Base-by-base conservation (phyloP, 2,113 vertebrate species). In the Myotis brandtii region DNA sequence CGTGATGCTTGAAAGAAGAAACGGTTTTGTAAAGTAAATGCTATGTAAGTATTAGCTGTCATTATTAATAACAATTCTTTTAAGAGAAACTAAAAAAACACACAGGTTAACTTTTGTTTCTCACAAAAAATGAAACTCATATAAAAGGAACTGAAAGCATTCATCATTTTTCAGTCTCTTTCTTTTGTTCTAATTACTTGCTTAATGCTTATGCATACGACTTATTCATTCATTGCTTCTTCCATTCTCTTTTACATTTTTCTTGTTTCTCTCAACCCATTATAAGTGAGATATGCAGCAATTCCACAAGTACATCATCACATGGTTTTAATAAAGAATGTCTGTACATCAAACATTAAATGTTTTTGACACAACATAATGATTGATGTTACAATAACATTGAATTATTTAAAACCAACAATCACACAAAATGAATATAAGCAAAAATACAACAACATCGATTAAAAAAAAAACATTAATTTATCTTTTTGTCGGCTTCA, bases 401-500 rank as follows among this genome's bases (percentile, higher is more conserved):
- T 16, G 2, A 88, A 90, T 50, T 34, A 0, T 89, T 86, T 86
- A 48, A 91, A 75, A 85, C 13, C 8, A 34, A 82, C 12, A 94
- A 91, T 30, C 6, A 66, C 37, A 69, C 5, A 23, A 34, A 92
- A 83, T 0, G 21, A 34, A 80, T 23, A 86, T 8, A 37, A 43
- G 21, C n/a, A 69, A 43, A 32, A 48, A 37, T 25, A 8, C 17
- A 32, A 50, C 37, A 76, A 70, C 3, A 59, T 37, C 17, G 75
- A 70, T 86, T 16, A 40, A 85, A 94, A 85, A 94, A 94, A 94
- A 95, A 82, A 92, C 4, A 69, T 73, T 56, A 37, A 34, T 56
- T 85, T 46, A 30, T 50, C 27, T 64, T 48, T 25, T 43, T 52
- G 40, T 46, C 56, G 40, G 0, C 23, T 16, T 86, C 32, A 54